Base-by-base conservation (phyloP, 2,888 invertebrate genomes). In the Cynaeus angustus region DNA sequence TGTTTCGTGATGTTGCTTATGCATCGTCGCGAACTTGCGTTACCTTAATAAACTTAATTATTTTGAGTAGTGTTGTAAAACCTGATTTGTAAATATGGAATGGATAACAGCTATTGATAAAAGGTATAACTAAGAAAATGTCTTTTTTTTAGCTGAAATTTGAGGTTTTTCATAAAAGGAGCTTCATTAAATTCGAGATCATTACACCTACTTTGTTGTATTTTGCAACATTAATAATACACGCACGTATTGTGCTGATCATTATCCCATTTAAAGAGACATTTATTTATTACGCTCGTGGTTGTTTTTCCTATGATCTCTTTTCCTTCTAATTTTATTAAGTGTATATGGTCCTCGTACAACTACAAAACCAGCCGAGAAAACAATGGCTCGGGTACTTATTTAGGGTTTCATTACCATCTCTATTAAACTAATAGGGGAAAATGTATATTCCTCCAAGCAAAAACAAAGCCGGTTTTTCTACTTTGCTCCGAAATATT, bases 71-170 rank as follows among this genome's bases (percentile, higher is more conserved):
- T 59, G 59, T 38, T 50, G 12, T 9, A 16, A 52, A 16, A 16
- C 10, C 33, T 4, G 14, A 21, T 41, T 38, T 38, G 9, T 12
- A 64, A 38, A 12, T 37, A 78, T 78, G 78, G 78, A 78, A 77
- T 78, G 78, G 78, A 78, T 78, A 70, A 77, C 78, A 9, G 75
- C 77, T 43, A 77, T 78, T 30, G 78, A 78, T 55, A 78, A 78
- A 77, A 77, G 78, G 78, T 78, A 68, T 12, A 48, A n/a, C n/a
- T n/a, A n/a, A n/a, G n/a, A n/a, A n/a, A n/a, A n/a, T n/a, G n/a
- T n/a, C 10, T 43, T 13, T 37, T 37, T 37, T 4, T 21, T n/a
- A n/a, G n/a, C n/a, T n/a, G n/a, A n/a, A n/a, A n/a, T n/a, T n/a
- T n/a, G n/a, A n/a, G n/a, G n/a, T n/a, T n/a, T n/a, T n/a, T n/a